phyloP scores from a whole-genome alignment of 2,797 vertebrate genomes.

The Zalophus californianus region DNA sequence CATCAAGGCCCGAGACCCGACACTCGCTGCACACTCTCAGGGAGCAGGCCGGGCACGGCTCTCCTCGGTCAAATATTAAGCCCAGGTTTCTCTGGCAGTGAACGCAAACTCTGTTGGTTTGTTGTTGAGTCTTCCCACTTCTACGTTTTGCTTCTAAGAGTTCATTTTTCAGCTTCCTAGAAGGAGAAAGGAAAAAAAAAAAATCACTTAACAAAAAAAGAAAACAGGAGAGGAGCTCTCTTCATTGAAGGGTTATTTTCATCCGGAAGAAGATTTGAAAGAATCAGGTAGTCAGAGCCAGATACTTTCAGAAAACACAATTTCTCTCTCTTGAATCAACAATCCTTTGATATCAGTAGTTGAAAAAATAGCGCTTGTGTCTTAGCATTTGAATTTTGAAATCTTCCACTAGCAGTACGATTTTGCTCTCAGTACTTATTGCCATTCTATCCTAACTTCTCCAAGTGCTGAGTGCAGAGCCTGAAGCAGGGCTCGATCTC shows the following conservation, averaged over 20 bases:
- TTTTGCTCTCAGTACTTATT: not conserved
- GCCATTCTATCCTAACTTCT: not conserved
- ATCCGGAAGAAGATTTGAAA: slow-evolving; percentile 42
- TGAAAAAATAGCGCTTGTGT: not conserved
- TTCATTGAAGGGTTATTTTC: not conserved
- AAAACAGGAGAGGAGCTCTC: not conserved
- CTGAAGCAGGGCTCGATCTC: too few relatives aligned
- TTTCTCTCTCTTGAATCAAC: not conserved
- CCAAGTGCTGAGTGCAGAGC: not conserved
- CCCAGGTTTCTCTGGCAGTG: slow-evolving; percentile 94
- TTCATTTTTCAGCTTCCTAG: slow-evolving; percentile 97
- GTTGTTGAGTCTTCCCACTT: slow-evolving; percentile 89
- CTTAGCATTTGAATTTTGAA: slow-evolving; percentile 20
- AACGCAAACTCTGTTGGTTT: slow-evolving; percentile 91
- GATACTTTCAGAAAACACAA: slow-evolving; percentile 24
- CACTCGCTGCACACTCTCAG: slow-evolving; percentile 93
- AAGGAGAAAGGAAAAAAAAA: not conserved
- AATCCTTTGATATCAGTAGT: not conserved
- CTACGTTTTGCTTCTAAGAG: slow-evolving; percentile 94
- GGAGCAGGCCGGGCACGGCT: slow-evolving; percentile 91
- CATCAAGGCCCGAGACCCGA: slow-evolving; percentile 83
- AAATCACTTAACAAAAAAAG: not conserved
- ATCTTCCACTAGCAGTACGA: not conserved
- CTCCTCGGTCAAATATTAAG: slow-evolving; percentile 95
- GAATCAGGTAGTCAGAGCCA: slow-evolving; percentile 14